Conservation (phyloP, 2,888 invertebrate species). For the Mycalesis mineus region DNA sequence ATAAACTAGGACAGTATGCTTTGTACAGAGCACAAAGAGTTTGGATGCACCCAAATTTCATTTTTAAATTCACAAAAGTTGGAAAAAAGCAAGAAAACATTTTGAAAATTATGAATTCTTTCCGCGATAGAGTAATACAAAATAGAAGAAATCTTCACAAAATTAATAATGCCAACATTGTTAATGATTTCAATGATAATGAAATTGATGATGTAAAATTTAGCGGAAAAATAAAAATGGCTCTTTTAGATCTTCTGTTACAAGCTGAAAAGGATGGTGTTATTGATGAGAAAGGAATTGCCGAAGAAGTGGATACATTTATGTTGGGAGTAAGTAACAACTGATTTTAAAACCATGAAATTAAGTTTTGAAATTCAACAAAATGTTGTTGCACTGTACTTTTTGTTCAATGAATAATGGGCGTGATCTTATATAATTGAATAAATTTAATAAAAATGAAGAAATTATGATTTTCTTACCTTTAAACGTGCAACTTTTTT, state of each 20-base stretch:
- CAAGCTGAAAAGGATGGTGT: not conserved
- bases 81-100: not conserved
- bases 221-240: not conserved
- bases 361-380: too few species aligned
- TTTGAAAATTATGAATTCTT: not conserved
- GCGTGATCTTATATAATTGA: too few species aligned
- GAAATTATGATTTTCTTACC: too few species aligned
- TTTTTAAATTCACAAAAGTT: not conserved
- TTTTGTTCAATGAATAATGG: too few species aligned
- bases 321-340: conserved; percentile 74
- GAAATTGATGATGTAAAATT: not conserved
- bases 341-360: too few species aligned
- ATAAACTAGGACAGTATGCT: not conserved
- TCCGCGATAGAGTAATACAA: not conserved
- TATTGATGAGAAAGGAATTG: not conserved
- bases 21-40: not conserved
- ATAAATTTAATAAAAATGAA: too few species aligned
- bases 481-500: too few species aligned
- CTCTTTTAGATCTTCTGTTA: not conserved
- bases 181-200: not conserved
- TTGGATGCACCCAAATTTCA: not conserved
- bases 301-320: conserved; percentile 11
- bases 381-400: too few species aligned
- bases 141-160: not conserved
- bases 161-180: not conserved